These are phyloP conservation scores for Adelosebastes latens DNA, from an alignment of 2,797 vertebrate species.

Conservation along the genomic window DNA sequence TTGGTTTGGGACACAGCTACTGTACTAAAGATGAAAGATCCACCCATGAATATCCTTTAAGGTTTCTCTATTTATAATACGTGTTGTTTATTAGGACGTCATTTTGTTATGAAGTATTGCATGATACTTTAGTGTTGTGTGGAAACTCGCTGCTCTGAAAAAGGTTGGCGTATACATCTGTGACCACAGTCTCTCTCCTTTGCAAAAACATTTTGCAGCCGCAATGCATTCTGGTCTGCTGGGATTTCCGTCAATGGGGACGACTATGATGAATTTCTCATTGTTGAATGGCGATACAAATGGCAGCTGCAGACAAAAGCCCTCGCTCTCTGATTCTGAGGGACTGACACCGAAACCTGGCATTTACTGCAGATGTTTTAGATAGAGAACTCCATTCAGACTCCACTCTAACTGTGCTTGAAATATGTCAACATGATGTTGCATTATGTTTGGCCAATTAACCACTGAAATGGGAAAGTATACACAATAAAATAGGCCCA, in stretches of 20 bases:
- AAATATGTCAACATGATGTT: background rate
- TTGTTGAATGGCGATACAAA: conserved; percentile 26
- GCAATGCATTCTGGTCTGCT: conserved; percentile 9
- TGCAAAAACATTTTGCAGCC: conserved; percentile 11
- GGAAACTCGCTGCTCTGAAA: background rate
- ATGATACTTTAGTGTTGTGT: background rate
- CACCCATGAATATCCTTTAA: background rate
- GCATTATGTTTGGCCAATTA: conserved; percentile 9
- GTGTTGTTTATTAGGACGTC: background rate
- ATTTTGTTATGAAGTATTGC: background rate
- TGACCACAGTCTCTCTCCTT: background rate
- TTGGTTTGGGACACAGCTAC: background rate
- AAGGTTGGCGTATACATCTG: background rate
- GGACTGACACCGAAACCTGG: conserved; percentile 37
- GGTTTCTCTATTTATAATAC: background rate
- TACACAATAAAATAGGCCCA: background rate
- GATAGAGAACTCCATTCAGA: conserved; percentile 26
- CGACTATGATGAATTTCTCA: background rate
- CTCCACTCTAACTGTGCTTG: background rate
- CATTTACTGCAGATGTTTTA: conserved; percentile 48
- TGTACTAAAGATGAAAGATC: background rate
- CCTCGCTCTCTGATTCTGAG: conserved; percentile 8
- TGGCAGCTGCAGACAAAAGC: conserved; percentile 35
- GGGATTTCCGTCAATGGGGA: conserved; percentile 9
- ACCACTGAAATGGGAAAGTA: background rate